Base-by-base conservation (phyloP, 2,888 invertebrate genomes). In the Eucera pruinosa region DNA sequence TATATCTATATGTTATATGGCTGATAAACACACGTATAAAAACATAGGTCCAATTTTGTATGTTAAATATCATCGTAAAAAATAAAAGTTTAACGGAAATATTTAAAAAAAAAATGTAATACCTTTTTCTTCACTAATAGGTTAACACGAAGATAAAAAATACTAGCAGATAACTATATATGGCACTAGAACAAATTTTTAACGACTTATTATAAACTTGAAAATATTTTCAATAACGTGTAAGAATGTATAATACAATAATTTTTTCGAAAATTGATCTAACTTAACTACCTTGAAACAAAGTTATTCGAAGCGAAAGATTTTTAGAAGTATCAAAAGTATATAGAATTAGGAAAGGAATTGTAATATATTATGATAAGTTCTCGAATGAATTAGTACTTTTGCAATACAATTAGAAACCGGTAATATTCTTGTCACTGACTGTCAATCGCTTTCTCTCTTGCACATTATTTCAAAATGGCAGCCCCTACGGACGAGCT, bases 401-500 rank as follows among this genome's bases (percentile, higher is more conserved):
- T 33, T 41, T 36, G 13, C 11, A 33, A 58, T 58, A 20, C 20
- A 39, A 55, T 25, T 57, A 50, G 7, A 76, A 39, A 57, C 30
- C 23, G 45, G 33, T 60, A 23, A 67, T 77, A 62, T 64, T 67
- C 50, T 54, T 61, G 50, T 62, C 41, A 45, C 43, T 55, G 25
- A 36, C 47, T 76, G 58, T 77, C 77, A 70, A 65, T 78, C 55
- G 64, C 70, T 85, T 72, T 85, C 87, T 76, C 86, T 74, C 60
- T 66, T 73, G 52, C 65, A 81, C 70, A 72, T 78, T 74, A 84
- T 85, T 89, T 84, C 89, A 90, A 91, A 89, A 91, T 91, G 91
- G 91, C 91, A 88, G 90, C 89, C 75, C 89, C 91, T 82, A 90
- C 91, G 68, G 91, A 91, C 74, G 91, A 91, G 84, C 84, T 91